phyloP scores from a whole-genome alignment of 2,113 vertebrate genomes.

The Pipa parva region DNA sequence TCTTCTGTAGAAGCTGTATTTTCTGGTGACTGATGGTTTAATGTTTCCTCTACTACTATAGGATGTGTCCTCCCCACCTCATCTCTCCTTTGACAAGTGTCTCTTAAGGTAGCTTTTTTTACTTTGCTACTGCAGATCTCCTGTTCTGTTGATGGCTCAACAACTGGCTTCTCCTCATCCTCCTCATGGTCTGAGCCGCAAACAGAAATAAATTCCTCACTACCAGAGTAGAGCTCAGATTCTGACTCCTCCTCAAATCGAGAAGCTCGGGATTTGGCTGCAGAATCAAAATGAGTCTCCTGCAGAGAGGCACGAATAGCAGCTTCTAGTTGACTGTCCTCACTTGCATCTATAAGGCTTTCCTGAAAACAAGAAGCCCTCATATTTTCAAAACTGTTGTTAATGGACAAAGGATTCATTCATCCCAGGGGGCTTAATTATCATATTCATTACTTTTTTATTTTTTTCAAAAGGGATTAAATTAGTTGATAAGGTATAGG shows the following conservation, averaged over 20 bases:
- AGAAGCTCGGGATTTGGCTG: conserved; percentile 74
- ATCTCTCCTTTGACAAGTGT: conserved; percentile 86
- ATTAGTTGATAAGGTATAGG: no score
- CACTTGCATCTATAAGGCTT: conserved; percentile 96
- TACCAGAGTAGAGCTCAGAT: conserved; percentile 93
- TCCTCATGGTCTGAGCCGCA: conserved; percentile 78
- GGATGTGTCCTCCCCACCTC: conserved; percentile 83
- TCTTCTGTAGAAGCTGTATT: conserved; percentile 51
- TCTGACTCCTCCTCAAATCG: conserved; percentile 92
- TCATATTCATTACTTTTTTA: no score
- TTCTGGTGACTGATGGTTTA: conserved; percentile 69
- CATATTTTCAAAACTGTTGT: background rate
- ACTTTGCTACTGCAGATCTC: conserved; percentile 63
- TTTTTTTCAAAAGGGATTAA: no score
- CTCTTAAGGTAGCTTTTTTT: conserved; percentile 88
- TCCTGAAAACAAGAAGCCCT: conserved; percentile 64
- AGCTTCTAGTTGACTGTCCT: conserved; percentile 97
- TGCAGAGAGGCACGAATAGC: conserved; percentile 93
- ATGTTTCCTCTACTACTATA: conserved; percentile 68
- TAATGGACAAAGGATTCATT: no score
- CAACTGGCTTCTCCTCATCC: conserved; percentile 66
- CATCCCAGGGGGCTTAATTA: no score
- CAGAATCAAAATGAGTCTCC: conserved; percentile 94
- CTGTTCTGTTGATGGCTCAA: conserved; percentile 48
- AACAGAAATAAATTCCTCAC: conserved; percentile 92